A percentile compares a stretch with the other conserved stretches of the same genome.
These are phyloP conservation scores for Pelosia muscerda DNA, from an alignment of 2,888 invertebrate genomes.

Conservation along the genomic window DNA sequence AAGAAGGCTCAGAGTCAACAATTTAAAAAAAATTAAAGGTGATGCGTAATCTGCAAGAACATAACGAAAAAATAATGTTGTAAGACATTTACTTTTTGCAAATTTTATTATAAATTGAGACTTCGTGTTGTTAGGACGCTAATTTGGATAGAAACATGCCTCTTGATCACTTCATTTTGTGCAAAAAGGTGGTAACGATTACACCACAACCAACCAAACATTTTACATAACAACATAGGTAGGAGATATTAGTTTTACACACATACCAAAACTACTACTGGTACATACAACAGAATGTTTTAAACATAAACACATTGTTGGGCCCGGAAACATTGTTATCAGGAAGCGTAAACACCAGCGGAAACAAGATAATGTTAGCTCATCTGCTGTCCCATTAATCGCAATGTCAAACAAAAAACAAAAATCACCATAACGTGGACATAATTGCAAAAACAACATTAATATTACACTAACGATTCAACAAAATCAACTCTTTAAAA, in stretches of 20 bases:
- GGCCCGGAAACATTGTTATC: slow-evolving; percentile 71
- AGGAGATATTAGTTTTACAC: not conserved
- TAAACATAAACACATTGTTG: slow-evolving; percentile 6
- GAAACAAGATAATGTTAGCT: slow-evolving; percentile 69
- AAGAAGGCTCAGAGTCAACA: not conserved
- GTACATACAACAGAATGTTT: slow-evolving; percentile 5
- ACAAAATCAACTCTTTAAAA: slow-evolving; percentile 21
- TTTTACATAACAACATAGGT: not conserved
- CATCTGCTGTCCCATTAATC: slow-evolving; percentile 64
- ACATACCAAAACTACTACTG: not conserved
- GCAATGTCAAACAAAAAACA: slow-evolving; percentile 67
- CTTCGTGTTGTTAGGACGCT: slow-evolving; percentile 12
- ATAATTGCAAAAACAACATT: slow-evolving; percentile 40
- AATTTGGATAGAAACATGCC: not conserved
- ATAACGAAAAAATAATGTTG: slow-evolving; percentile 46
- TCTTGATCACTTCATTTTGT: not conserved
- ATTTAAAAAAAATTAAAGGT: not conserved
- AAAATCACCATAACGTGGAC: slow-evolving; percentile 53
- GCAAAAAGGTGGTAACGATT: not conserved
- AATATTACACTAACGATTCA: slow-evolving; percentile 27
- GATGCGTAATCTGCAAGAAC: slow-evolving; percentile 20
- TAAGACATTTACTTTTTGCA: slow-evolving; percentile 27
- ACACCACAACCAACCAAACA: slow-evolving; percentile 3
- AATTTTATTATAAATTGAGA: slow-evolving; percentile 23
- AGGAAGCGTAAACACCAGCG: slow-evolving; percentile 71